Base-by-base conservation (phyloP, 2,888 invertebrate species). In the Lamproptera curius region DNA sequence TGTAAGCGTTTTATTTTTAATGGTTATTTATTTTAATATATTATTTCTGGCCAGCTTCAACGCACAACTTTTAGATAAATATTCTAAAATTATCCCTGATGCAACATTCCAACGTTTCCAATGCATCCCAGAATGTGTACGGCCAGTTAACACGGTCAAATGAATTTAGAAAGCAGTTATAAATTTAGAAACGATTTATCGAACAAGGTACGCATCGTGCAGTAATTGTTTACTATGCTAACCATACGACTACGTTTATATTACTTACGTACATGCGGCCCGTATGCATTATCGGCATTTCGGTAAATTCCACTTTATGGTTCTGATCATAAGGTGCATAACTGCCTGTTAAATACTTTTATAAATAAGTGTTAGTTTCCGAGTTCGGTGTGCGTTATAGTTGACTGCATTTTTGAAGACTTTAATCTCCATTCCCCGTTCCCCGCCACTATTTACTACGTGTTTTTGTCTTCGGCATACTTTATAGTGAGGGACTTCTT, bases 321-420 rank as follows among this genome's bases (percentile, higher is more conserved):
- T 37, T 43, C 58, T 52, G 23, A 17, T 1, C 35, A 57, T 69
- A 80, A 65, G 68, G 71, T 67, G 58, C 50, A 68, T 58, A 70
- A 58, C 73, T 50, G 54, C 46, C 50, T 46, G 55, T 45, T 44
- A 51, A 47, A 51, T 53, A 54, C 54, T 56, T 63, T 55, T 63
- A 54, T 67, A 54, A 57, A 62, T 67, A 61, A 63, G 72, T 77
- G 71, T 72, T 70, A 65, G 75, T 75, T 66, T 68, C 62, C 67
- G 68, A 70, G 70, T 68, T 63, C 68, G 65, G 75, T 76, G 77
- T 77, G 76, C 71, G 72, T 71, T 73, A 71, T 70, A 76, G 71
- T 67, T 69, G 70, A 78, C 74, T 84, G 84, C 81, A 84, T 83
- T 80, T 82, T 76, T 69, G 73, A 75, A 76, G 76, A 76, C 73